A percentile compares a stretch with the other conserved stretches of the same genome.
Evolutionary conservation across 2,888 invertebrate species (phyloP).

Genomic region (Protophormia terraenovae): DNA sequence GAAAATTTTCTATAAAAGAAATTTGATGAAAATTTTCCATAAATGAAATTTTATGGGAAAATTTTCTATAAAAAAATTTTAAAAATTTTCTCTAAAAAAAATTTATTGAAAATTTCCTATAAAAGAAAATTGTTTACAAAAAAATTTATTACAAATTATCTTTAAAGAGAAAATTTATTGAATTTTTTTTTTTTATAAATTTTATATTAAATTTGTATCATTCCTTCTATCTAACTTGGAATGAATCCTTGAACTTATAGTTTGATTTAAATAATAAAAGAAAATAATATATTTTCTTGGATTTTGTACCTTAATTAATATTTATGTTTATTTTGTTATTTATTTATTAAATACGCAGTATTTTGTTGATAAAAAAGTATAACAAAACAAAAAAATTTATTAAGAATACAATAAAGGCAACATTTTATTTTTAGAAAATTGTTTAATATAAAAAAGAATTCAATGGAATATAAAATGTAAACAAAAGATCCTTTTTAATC

Average conservation of each 20-base stretch:
- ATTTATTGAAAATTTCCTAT: too few species aligned
- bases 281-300: neutral
- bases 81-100: too few species aligned
- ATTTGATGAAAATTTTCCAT: too few species aligned
- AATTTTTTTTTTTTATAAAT: neutral
- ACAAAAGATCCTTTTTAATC: neutral
- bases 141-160: too few species aligned
- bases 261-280: neutral
- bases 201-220: neutral
- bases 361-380: neutral
- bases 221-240: neutral
- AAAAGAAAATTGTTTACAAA: too few species aligned
- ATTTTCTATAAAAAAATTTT: too few species aligned
- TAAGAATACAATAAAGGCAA: neutral
- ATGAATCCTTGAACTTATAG: neutral
- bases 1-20: too few species aligned
- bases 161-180: neutral
- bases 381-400: neutral
- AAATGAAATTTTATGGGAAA: too few species aligned
- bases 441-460: neutral
- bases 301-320: slow-evolving; percentile 10
- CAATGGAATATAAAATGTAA: neutral
- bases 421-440: slow-evolving; percentile 10
- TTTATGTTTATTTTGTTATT: slow-evolving; percentile 22
- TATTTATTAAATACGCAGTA: slow-evolving; percentile 34